phyloP scores from a whole-genome alignment of 2,888 invertebrate species.

The Agriotes lineatus region DNA sequence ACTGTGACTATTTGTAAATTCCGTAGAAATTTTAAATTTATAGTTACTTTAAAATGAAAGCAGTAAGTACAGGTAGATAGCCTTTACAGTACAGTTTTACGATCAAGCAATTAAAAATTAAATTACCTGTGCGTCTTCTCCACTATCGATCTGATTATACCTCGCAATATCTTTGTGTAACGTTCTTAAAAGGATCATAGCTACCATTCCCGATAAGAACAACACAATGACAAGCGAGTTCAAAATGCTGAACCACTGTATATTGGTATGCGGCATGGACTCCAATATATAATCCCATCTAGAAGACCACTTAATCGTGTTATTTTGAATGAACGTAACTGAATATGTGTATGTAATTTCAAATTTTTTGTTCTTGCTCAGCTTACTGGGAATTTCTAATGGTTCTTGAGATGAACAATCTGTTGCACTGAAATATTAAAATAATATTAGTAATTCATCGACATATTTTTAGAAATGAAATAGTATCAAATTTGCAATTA shows the following conservation, averaged over 20 bases:
- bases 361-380: slow-evolving; percentile 67
- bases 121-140: slow-evolving; percentile 92
- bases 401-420: slow-evolving; percentile 71
- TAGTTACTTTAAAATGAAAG: too few species aligned
- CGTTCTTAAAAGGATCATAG: slow-evolving; percentile 97
- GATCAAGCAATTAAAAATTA: too few species aligned
- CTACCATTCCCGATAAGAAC: slow-evolving; percentile 99
- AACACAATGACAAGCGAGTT: slow-evolving; percentile 97
- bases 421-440: slow-evolving; percentile 67
- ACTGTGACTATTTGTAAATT: too few species aligned
- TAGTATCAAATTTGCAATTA: too few species aligned
- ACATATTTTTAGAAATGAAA: too few species aligned
- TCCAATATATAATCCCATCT: slow-evolving; percentile 99
- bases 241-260: slow-evolving; percentile 99
- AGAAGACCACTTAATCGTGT: slow-evolving; percentile 96
- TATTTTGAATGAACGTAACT: slow-evolving; percentile 82
- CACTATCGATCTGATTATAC: slow-evolving; percentile 95
- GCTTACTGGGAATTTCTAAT: slow-evolving; percentile 76
- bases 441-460: too few species aligned
- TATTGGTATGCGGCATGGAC: slow-evolving; percentile 98
- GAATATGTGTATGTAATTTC: slow-evolving; percentile 89
- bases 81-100: too few species aligned
- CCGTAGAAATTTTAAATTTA: too few species aligned
- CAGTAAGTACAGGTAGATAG: too few species aligned
- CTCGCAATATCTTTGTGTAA: slow-evolving; percentile 98